These are phyloP conservation scores for Albula glossodonta DNA, from an alignment of 2,113 vertebrate species.

Conservation along the genomic window DNA sequence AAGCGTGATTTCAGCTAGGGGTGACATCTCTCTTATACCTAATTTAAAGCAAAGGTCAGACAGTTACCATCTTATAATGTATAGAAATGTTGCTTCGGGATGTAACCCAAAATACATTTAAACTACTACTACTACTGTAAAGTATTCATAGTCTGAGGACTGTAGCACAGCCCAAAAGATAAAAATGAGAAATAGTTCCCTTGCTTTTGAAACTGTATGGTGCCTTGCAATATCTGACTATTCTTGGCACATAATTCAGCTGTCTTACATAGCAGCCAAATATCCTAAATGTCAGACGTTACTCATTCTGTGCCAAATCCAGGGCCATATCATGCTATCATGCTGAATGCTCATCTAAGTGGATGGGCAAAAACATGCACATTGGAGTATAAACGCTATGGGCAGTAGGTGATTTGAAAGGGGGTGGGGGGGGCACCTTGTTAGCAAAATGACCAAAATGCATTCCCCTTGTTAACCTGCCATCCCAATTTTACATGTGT, in stretches of 20 bases:
- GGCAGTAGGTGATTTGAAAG: too few relatives aligned
- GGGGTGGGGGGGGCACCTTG: too few relatives aligned
- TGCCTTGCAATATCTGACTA: neutral
- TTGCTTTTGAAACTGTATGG: neutral
- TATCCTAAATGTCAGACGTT: constrained; percentile 8
- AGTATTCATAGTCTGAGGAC: too few relatives aligned
- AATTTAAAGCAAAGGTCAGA: too few relatives aligned
- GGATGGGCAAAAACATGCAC: neutral
- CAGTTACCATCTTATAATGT: too few relatives aligned
- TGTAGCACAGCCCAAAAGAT: neutral
- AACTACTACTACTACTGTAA: neutral
- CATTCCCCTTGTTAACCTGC: too few relatives aligned
- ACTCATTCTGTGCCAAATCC: neutral
- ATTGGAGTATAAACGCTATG: too few relatives aligned
- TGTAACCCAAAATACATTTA: neutral
- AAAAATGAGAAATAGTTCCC: neutral
- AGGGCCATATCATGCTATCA: neutral
- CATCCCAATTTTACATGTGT: too few relatives aligned
- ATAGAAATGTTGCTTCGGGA: too few relatives aligned
- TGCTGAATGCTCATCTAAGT: neutral
- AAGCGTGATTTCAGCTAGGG: too few relatives aligned
- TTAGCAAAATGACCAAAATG: too few relatives aligned
- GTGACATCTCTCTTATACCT: too few relatives aligned
- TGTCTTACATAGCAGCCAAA: constrained; percentile 11
- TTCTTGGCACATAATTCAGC: constrained; percentile 20